Conservation (phyloP, 2,797 vertebrate genomes). For the Gouania willdenowi region DNA sequence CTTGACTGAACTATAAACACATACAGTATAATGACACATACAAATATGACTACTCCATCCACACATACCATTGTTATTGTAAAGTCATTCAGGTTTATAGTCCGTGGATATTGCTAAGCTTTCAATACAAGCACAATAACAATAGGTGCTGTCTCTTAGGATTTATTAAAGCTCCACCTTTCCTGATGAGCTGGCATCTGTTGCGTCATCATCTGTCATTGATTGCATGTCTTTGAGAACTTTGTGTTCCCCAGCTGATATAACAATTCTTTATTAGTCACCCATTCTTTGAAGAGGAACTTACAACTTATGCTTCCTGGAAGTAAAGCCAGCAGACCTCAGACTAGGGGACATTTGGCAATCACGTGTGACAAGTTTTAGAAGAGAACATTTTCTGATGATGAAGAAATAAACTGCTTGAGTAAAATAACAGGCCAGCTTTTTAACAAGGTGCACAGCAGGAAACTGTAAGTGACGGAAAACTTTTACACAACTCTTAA, state of each 20-base stretch:
- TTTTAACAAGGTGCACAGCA: background rate
- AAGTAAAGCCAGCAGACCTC: constrained; percentile 24
- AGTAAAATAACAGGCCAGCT: background rate
- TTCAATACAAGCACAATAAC: constrained; percentile 34
- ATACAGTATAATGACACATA: too few species aligned
- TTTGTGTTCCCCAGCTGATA: constrained; percentile 47
- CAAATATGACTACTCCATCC: too few species aligned
- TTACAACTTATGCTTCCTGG: constrained; percentile 41
- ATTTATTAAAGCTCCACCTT: constrained; percentile 41
- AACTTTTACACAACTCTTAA: too few species aligned
- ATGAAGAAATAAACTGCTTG: background rate
- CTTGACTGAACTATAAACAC: too few species aligned
- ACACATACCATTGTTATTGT: too few species aligned
- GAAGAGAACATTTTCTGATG: background rate
- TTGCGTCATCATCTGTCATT: constrained; percentile 53
- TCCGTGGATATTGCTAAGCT: constrained; percentile 30
- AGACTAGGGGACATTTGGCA: constrained; percentile 15
- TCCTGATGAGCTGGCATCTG: constrained; percentile 57
- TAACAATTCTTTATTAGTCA: constrained; percentile 60
- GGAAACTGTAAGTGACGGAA: background rate
- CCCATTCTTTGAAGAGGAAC: constrained; percentile 41
- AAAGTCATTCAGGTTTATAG: constrained; percentile 24
- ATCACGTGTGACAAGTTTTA: background rate
- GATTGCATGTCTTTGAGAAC: constrained; percentile 50
- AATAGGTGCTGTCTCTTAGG: constrained; percentile 42